phyloP scores from a whole-genome alignment of 2,797 vertebrate genomes.

The Coilia nasus region DNA sequence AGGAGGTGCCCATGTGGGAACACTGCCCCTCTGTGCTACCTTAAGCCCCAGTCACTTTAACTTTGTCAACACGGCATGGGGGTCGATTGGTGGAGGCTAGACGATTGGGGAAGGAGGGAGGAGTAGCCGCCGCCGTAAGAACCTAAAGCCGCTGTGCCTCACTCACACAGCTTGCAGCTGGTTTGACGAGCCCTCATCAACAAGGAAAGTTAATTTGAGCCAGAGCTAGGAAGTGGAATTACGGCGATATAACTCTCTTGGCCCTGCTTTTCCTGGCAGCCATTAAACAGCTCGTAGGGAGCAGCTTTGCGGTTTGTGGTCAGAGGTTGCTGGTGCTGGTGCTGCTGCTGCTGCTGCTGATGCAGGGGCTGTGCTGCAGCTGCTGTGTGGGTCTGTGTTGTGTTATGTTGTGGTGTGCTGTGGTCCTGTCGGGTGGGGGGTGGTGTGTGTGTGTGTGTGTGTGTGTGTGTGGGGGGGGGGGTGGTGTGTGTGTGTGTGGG shows the following conservation, averaged over 20 bases:
- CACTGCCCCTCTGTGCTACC: not conserved
- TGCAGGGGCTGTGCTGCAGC: not conserved
- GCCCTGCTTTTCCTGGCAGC: not conserved
- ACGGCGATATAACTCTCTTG: not conserved
- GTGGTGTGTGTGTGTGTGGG: not conserved
- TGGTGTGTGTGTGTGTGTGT: conserved; percentile 28
- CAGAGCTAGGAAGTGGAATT: not conserved
- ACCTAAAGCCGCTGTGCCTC: too few species aligned
- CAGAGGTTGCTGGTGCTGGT: not conserved
- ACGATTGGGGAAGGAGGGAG: not conserved
- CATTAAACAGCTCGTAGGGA: not conserved
- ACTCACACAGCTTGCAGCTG: not conserved
- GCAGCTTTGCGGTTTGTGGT: conserved; percentile 20
- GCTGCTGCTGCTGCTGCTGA: not conserved
- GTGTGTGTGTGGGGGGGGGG: conserved; percentile 33
- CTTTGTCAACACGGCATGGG: not conserved
- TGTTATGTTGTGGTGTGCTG: conserved; percentile 1
- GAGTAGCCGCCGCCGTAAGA: not conserved
- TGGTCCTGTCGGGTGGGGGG: not conserved
- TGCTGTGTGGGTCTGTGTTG: conserved; percentile 39
- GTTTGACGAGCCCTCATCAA: not conserved
- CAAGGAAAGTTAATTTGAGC: not conserved
- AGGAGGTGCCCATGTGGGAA: not conserved
- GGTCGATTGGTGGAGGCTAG: not conserved
- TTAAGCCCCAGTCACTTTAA: conserved; percentile 1